Conservation (phyloP, 2,113 vertebrate genomes). For the Ibidorhyncha struthersii region DNA sequence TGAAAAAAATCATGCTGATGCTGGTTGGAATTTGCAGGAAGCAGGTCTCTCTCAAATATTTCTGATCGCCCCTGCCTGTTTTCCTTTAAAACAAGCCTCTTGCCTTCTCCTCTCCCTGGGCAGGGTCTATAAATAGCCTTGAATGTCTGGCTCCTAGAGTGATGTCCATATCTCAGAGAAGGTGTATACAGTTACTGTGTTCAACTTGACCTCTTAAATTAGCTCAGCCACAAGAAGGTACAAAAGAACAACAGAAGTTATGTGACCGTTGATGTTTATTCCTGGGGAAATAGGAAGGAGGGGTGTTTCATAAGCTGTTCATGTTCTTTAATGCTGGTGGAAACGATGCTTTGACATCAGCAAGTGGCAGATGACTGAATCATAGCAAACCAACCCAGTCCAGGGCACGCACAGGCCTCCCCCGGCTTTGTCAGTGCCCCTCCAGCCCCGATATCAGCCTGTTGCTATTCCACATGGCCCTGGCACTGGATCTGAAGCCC, state of each 20-base stretch:
- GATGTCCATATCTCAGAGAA: not conserved
- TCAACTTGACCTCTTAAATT: constrained; percentile 6
- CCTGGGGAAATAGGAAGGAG: constrained; percentile 20
- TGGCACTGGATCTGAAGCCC: too few species aligned
- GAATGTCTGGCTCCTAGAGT: not conserved
- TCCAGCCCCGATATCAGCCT: too few species aligned
- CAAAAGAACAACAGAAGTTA: not conserved
- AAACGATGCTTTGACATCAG: not conserved
- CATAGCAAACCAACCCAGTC: not conserved
- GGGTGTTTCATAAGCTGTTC: not conserved
- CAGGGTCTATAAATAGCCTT: constrained; percentile 10
- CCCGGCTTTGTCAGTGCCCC: too few species aligned
- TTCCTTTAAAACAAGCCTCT: constrained; percentile 6
- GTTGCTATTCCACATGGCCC: too few species aligned
- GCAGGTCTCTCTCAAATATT: not conserved
- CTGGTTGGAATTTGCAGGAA: not conserved
- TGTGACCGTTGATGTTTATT: not conserved
- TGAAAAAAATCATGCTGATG: not conserved
- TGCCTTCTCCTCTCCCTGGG: not conserved
- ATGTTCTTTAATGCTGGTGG: not conserved
- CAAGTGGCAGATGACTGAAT: not conserved
- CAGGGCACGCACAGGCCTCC: not conserved
- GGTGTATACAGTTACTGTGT: not conserved
- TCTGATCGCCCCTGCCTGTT: not conserved
- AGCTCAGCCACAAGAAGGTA: constrained; percentile 6